A percentile compares a stretch with the other conserved stretches of the same genome.
phyloP scores from a whole-genome alignment of 2,113 vertebrate species.

The Stictonetta naevosa region DNA sequence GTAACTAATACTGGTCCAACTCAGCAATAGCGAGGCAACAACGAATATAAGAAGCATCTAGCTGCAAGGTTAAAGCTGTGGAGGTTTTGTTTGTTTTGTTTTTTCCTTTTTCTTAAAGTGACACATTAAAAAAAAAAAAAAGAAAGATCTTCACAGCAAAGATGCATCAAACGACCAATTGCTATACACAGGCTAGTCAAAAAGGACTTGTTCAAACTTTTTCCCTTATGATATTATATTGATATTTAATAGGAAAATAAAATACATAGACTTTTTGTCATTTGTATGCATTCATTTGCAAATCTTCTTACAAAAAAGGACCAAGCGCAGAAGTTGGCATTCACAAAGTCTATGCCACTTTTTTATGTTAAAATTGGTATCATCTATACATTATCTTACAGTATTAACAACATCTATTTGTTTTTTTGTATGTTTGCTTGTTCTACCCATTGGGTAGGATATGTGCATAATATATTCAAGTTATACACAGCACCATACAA shows the following conservation, averaged over 20 bases:
- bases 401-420: constrained; percentile 88
- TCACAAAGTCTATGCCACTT: constrained; percentile 90
- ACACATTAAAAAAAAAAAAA: constrained; percentile 36
- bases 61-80: constrained; percentile 71
- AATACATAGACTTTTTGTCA: constrained; percentile 85
- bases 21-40: constrained; percentile 56
- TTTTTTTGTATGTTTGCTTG: constrained; percentile 77
- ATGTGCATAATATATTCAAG: constrained; percentile 98
- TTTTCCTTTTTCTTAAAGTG: constrained; percentile 42
- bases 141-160: constrained; percentile 67
- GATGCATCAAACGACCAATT: constrained; percentile 44
- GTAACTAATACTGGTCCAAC: constrained; percentile 71
- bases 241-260: constrained; percentile 94
- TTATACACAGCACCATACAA: constrained; percentile 97
- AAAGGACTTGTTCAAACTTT: constrained; percentile 79
- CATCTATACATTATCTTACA: constrained; percentile 95
- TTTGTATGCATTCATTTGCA: constrained; percentile 87
- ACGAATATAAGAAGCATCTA: constrained; percentile 68
- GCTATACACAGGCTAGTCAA: constrained; percentile 67
- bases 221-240: constrained; percentile 78
- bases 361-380: constrained; percentile 89
- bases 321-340: constrained; percentile 86
- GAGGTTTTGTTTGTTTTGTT: constrained; percentile 43
- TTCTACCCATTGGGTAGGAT: constrained; percentile 99
- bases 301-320: constrained; percentile 87